These are phyloP conservation scores for Chorisops tibialis DNA, from an alignment of 2,888 invertebrate genomes.

Conservation along the genomic window DNA sequence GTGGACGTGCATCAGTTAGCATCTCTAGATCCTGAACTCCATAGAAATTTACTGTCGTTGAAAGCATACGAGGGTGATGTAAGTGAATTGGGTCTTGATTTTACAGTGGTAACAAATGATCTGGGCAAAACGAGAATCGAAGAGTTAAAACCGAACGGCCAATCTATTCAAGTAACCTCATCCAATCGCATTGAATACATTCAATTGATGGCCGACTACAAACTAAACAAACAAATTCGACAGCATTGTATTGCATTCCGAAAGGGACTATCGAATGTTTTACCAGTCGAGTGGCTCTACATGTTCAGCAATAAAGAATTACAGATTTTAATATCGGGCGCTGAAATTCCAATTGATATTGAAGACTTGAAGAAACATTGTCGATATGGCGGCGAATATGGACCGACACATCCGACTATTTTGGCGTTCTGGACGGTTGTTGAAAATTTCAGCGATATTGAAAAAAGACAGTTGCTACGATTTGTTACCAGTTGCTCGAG, in stretches of 20 bases:
- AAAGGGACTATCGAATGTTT: slow-evolving; percentile 84
- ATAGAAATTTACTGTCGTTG: slow-evolving; percentile 83
- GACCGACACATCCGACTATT: slow-evolving; percentile 79
- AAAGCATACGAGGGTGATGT: slow-evolving; percentile 85
- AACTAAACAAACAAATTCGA: slow-evolving; percentile 85
- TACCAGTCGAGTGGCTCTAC: slow-evolving; percentile 88
- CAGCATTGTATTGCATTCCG: slow-evolving; percentile 86
- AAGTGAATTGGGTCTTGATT: slow-evolving; percentile 84
- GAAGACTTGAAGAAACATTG: slow-evolving; percentile 82
- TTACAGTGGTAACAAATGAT: slow-evolving; percentile 86
- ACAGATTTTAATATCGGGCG: slow-evolving; percentile 94
- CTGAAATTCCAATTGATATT: slow-evolving; percentile 89
- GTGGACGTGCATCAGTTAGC: slow-evolving; percentile 89
- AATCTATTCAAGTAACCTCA: slow-evolving; percentile 85
- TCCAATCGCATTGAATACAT: slow-evolving; percentile 95
- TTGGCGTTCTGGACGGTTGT: slow-evolving; percentile 87
- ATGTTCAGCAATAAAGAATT: slow-evolving; percentile 94
- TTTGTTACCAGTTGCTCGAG: slow-evolving; percentile 98
- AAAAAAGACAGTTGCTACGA: slow-evolving; percentile 84
- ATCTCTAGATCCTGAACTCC: slow-evolving; percentile 82
- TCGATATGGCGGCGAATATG: slow-evolving; percentile 86
- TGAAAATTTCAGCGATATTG: slow-evolving; percentile 74
- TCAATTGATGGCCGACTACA: slow-evolving; percentile 92
- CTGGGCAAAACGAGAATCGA: slow-evolving; percentile 85
- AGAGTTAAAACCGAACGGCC: slow-evolving; percentile 87